Conservation (phyloP, 1,140 invertebrate species). For the Coenobita brevimanus region DNA sequence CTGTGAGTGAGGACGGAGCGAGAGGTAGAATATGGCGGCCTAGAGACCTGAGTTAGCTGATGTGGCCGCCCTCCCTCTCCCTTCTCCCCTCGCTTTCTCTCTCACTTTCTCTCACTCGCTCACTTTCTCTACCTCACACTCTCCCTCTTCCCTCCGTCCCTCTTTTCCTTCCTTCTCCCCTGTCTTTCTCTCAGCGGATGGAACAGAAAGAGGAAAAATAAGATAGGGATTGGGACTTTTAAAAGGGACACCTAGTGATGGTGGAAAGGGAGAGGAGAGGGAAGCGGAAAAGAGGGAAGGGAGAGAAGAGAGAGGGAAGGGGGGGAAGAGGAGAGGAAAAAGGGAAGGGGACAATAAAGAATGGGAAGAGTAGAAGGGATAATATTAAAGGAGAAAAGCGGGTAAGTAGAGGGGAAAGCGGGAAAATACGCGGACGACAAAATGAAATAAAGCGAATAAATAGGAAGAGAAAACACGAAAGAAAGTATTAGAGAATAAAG, state of each 20-base stretch:
- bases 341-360: background rate
- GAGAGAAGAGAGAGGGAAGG: background rate
- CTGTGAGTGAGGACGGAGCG: no score
- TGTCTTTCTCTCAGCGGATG: background rate
- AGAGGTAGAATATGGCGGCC: no score
- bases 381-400: no score
- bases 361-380: background rate
- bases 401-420: background rate
- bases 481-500: background rate
- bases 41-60: no score
- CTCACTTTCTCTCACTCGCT: background rate
- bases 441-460: background rate
- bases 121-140: background rate
- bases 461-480: background rate
- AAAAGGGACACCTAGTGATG: background rate
- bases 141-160: background rate
- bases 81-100: background rate
- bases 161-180: background rate
- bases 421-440: background rate
- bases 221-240: background rate
- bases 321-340: background rate
- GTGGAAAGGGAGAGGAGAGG: background rate
- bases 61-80: background rate
- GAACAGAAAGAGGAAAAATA: background rate
- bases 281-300: background rate